These are phyloP conservation scores for Triplophysa yarkandensis DNA, from an alignment of 2,797 vertebrate genomes.

Conservation along the genomic window DNA sequence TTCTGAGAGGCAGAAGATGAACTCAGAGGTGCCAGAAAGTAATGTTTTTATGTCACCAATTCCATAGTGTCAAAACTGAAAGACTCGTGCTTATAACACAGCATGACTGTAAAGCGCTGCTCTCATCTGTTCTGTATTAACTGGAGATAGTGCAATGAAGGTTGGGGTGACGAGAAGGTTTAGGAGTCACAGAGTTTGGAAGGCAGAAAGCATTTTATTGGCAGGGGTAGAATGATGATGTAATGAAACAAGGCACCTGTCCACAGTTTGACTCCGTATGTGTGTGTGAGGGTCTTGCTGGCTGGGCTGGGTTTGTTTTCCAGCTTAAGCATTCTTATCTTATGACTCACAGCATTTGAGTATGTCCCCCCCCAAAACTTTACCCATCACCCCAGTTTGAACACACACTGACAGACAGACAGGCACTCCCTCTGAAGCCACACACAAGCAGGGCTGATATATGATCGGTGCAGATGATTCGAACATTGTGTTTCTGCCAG, in stretches of 20 bases:
- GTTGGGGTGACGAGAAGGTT: not conserved
- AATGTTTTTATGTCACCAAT: not conserved
- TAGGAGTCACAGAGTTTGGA: conserved; percentile 30
- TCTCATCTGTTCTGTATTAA: conserved; percentile 28
- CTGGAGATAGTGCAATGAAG: not conserved
- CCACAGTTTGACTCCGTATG: conserved; percentile 35
- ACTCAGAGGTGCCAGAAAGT: not conserved
- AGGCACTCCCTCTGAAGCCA: conserved; percentile 26
- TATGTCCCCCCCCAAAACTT: conserved; percentile 56
- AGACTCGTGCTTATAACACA: conserved; percentile 7
- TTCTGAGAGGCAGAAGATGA: not conserved
- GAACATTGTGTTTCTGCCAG: conserved; percentile 40
- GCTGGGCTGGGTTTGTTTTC: conserved; percentile 71
- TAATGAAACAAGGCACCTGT: conserved; percentile 72
- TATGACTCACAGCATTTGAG: conserved; percentile 76
- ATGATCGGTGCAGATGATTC: conserved; percentile 11
- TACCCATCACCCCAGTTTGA: conserved; percentile 50
- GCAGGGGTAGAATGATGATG: conserved; percentile 61
- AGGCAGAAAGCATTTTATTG: conserved; percentile 56
- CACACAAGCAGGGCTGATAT: conserved; percentile 18
- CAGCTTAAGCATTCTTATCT: conserved; percentile 73
- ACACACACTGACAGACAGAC: conserved; percentile 45
- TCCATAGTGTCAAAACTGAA: not conserved
- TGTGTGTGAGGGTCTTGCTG: conserved; percentile 43
- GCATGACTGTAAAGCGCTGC: not conserved